Conservation (phyloP, 2,113 vertebrate species). For the Irena cyanogastra region DNA sequence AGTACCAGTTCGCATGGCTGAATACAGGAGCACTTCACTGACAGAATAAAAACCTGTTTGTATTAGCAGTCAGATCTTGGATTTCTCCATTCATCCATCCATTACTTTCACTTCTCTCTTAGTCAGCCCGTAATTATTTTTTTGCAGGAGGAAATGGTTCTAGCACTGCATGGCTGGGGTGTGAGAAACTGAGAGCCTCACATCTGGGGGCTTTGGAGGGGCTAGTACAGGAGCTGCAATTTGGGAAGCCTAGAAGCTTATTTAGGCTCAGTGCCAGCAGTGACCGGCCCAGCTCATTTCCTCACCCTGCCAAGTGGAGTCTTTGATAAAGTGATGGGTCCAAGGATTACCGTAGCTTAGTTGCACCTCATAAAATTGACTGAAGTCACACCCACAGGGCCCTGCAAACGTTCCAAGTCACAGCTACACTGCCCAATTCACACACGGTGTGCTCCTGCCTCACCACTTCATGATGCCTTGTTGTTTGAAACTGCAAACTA, state of each 20-base stretch:
- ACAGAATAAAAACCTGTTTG: neutral
- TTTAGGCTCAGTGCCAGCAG: neutral
- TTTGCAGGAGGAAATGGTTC: neutral
- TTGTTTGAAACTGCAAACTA: neutral
- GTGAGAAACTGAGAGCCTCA: neutral
- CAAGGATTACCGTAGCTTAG: neutral
- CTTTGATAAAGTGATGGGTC: neutral
- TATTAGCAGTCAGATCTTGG: neutral
- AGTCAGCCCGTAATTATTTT: neutral
- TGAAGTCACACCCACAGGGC: neutral
- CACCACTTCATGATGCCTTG: rapidly evolving
- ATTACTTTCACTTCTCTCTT: neutral
- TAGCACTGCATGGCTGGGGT: neutral
- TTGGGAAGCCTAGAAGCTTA: neutral
- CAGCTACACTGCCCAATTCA: neutral
- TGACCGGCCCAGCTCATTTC: neutral
- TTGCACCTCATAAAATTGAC: neutral
- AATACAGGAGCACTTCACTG: neutral
- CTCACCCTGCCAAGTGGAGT: neutral
- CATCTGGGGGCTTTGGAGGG: rapidly evolving
- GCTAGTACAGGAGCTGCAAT: neutral
- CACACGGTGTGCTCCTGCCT: rapidly evolving
- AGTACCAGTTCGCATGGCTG: neutral
- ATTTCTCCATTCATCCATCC: neutral
- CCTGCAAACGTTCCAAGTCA: neutral